Base-by-base conservation (phyloP, 2,888 invertebrate species). In the Melieria picta region DNA sequence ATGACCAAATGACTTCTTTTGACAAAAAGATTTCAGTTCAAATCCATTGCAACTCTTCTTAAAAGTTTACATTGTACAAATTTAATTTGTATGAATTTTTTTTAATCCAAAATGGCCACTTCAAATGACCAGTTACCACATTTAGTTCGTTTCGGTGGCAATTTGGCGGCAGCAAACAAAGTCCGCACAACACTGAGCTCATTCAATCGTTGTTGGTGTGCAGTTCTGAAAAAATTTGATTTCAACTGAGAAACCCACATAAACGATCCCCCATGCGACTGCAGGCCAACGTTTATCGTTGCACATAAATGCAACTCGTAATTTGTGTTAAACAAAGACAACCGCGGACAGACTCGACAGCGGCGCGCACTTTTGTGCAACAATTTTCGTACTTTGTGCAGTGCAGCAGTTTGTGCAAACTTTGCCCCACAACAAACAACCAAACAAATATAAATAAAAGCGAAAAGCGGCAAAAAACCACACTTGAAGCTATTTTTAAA, bases 261-360 rank as follows among this genome's bases (percentile, higher is more conserved):
- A 58, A 7, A n/a, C 43, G 43, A 11, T 4, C 11, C 9, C 50
- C 48, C 50, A 63, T 63, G 16, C 16, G 42, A 3, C 9, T 57
- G 55, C n/a, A n/a, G 45, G 10, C n/a, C 4, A 64, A 64, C 50
- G 30, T 52, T 64, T 52, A 64, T 64, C 64, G 50, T 3, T 11
- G 50, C 50, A 50, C 50, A 67, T 60, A 67, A 60, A 67, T 50
- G 67, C 16, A 67, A 60, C 42, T 43, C 13, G 10, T 45, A 60
- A 60, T 61, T 60, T 67, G 67, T 67, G 50, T 61, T 67, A 43
- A 67, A n/a, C n/a, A 52, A 50, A 52, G 60, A 61, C 45, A 56
- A n/a, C 13, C 16, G 42, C 46, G 13, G 1, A 13, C 7, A 10
- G 16, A 5, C 55, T 52, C 6, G 30, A 50, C 47, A n/a, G 16